Evolutionary conservation across 2,113 vertebrate species (phyloP), one percentile per base, ranked within the genome.

Genomic region (Mus pahari): DNA sequence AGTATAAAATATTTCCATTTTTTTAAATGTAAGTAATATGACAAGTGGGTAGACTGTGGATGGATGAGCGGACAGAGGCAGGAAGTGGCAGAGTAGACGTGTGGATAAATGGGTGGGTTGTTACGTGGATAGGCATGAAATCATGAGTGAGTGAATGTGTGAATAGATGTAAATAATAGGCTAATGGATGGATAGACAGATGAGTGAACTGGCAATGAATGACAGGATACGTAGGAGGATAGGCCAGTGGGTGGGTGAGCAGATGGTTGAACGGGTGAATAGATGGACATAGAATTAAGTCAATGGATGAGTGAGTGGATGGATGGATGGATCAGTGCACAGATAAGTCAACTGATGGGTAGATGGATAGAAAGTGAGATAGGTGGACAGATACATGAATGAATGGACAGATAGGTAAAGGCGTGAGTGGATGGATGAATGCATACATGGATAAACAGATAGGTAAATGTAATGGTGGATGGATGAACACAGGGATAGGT

Each of bases 371-470:
- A 5, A 5, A 48, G 12, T 19, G n/a, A 36, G 26, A 12, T 7
- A 11, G 68, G 24, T 58, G 26, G 16, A 33, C 3, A 22, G 3
- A 60, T 45, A 0, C 7, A 17, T 3, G 13, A 3, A 20, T 55
- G 9, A 36, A 48, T 50, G 26, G 19, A 45, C 5, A 13, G 13
- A 14, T 64, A 1, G 6, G 48, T 48, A 11, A 6, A 55, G 42
- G 45, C 5, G 6, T 14, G 6, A 7, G 3, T 28, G 48, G 12
- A 17, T 8, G 0, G 17, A 14, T 39, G 36, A 16, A 1, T 4
- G 10, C 0, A 33, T 48, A 28, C 3, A 3, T 36, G 33, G 10
- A 58, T 81, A 19, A 22, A 75, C 10, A 22, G 42, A 28, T 45
- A 75, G 39, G 22, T 45, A 45, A 16, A 13, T 3, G 33, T 11